Conservation (phyloP, 92 coral and sea anemone species). For the Phymanthus crucifer region DNA sequence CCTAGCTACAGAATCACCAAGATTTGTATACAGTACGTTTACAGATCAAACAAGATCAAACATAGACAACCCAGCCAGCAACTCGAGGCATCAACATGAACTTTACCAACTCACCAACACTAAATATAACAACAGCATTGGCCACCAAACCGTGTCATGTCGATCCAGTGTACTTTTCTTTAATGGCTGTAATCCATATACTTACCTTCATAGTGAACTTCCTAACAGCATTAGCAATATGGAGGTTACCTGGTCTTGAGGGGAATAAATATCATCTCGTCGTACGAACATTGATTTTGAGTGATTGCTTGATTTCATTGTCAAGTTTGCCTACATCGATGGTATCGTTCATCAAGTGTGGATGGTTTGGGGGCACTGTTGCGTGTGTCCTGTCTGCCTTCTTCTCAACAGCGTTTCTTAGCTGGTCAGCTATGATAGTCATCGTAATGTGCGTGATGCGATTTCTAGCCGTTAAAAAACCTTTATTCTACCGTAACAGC, state of each 20-base stretch:
- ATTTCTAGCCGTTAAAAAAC: constrained; percentile 77
- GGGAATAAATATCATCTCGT: constrained; percentile 74
- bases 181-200: constrained; percentile 41
- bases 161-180: constrained; percentile 16
- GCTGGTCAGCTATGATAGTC: constrained; percentile 82
- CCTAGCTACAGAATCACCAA: no score
- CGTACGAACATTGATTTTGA: constrained; percentile 68
- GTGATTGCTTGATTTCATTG: constrained; percentile 63
- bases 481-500: constrained; percentile 75
- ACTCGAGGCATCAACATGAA: constrained; percentile 13
- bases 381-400: constrained; percentile 76
- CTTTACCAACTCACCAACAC: constrained; percentile 3
- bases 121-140: neutral
- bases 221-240: constrained; percentile 67
- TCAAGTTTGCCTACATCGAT: constrained; percentile 69
- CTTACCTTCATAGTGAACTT: constrained; percentile 59
- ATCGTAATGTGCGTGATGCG: constrained; percentile 71
- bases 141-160: neutral
- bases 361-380: constrained; percentile 74
- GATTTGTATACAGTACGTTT: neutral
- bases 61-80: neutral
- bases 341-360: constrained; percentile 61
- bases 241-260: constrained; percentile 71
- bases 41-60: neutral
- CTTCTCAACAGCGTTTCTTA: constrained; percentile 65